A percentile compares a stretch with the other conserved stretches of the same genome.
Evolutionary conservation across 2,888 invertebrate species (phyloP).

Genomic region (Papilio gigon): DNA sequence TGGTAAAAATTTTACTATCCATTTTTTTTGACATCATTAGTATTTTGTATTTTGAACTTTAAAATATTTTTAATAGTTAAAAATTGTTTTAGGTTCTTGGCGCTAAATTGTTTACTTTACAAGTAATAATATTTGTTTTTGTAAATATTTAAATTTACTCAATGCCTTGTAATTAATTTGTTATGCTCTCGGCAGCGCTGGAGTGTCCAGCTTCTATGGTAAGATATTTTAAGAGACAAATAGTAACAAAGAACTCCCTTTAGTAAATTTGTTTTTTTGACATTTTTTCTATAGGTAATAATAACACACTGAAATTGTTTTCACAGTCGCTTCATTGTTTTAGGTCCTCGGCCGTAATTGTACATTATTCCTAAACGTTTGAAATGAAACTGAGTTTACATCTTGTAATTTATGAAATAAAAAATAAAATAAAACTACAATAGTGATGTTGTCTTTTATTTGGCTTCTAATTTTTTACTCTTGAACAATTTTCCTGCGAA

Average conservation of each 20-base stretch:
- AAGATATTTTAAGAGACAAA: background rate
- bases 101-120: constrained; percentile 43
- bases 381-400: background rate
- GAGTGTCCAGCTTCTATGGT: background rate
- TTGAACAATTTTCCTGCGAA: constrained; percentile 61
- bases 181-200: too few species aligned
- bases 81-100: constrained; percentile 51
- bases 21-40: background rate
- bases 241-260: background rate
- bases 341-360: constrained; percentile 50
- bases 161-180: background rate
- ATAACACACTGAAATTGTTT: too few species aligned
- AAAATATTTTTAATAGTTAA: background rate
- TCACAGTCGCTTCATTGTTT: constrained; percentile 42
- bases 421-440: constrained; percentile 8
- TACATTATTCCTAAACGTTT: background rate
- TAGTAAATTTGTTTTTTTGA: background rate
- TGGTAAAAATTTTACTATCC: background rate
- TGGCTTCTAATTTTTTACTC: constrained; percentile 55
- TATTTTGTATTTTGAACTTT: background rate
- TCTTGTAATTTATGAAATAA: constrained; percentile 29
- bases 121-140: constrained; percentile 1
- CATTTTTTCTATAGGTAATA: too few species aligned
- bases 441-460: constrained; percentile 25
- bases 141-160: background rate